Base-by-base conservation (phyloP, 2,113 vertebrate species). In the Rhinoderma darwinii region DNA sequence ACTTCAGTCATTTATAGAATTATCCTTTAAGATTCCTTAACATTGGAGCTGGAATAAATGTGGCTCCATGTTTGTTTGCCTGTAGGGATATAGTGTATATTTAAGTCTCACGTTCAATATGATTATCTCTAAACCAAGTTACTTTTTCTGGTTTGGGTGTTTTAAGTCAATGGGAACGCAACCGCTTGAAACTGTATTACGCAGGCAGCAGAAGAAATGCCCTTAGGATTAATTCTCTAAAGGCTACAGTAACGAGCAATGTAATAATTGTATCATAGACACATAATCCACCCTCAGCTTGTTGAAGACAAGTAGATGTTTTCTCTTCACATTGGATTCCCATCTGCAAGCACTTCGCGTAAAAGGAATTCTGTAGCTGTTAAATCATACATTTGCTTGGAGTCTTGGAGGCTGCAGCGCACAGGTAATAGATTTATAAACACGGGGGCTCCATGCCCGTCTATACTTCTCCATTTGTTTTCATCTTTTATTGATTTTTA, bases 221-320 rank as follows among this genome's bases (percentile, higher is more conserved):
- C 86, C 89, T 17, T 74, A 89, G 90, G 89, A 91, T 73, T 89
- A 73, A 68, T 15, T 89, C 20, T 1, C 30, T 20, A 32, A 79
- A 84, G 77, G 80, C 86, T 90, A 86, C 91, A 89, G 72, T 88
- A 90, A 93, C 91, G 84, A 86, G 89, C 88, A 88, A 39, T 0
- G 0, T 70, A 89, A 90, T 91, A 88, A 91, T 88, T 93, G 86
- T 92, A 78, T 92, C 88, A 85, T 39, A 90, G 84, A 79, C 50
- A 56, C 50, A 56, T 87, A 90, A 78, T 90, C 88, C 84, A 70
- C 32, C 44, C 83, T 63, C 72, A 78, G 68, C 44, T 79, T 68
- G 59, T 17, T 63, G 37, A 76, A 89, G 86, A 20, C 88, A 84
- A 81, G 4, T 70, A n/a, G 10, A 86, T 82, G 83, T 84, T 84